These are phyloP conservation scores for Zaprionus ghesquierei DNA, from an alignment of 1,140 invertebrate species.

Conservation along the genomic window DNA sequence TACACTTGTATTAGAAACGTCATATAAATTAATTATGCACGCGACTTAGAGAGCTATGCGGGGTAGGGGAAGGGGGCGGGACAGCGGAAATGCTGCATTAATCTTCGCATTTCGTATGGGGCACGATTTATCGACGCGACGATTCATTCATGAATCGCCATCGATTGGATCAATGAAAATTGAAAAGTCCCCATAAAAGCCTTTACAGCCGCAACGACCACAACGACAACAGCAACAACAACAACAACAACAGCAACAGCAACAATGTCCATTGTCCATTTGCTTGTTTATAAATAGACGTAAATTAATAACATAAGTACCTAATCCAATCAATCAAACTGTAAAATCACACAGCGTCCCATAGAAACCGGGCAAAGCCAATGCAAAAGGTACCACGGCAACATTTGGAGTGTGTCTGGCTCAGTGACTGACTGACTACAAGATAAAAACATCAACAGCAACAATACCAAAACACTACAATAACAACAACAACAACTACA, in stretches of 20 bases:
- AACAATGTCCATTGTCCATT: conserved; percentile 64
- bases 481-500: conserved; percentile 50
- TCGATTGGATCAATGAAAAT: conserved; percentile 66
- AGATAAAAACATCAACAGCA: conserved; percentile 69
- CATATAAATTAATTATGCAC: conserved; percentile 44
- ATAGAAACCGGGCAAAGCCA: conserved; percentile 60
- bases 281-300: conserved; percentile 79
- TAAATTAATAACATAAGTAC: conserved; percentile 82
- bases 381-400: conserved; percentile 60
- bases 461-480: conserved; percentile 52
- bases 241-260: conserved; percentile 23
- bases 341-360: conserved; percentile 74
- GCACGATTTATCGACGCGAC: conserved; percentile 59
- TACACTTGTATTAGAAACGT: conserved; percentile 56
- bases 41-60: background rate
- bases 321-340: conserved; percentile 81
- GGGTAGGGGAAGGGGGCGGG: background rate
- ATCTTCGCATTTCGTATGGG: conserved; percentile 39
- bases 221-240: conserved; percentile 22
- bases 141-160: conserved; percentile 48
- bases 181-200: conserved; percentile 46
- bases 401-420: conserved; percentile 37
- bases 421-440: conserved; percentile 56
- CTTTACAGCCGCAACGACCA: conserved; percentile 6
- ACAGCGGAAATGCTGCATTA: conserved; percentile 69